Conservation (phyloP, 64 coral and sea anemone genomes). For the Dendrophyllia cribrosa region DNA sequence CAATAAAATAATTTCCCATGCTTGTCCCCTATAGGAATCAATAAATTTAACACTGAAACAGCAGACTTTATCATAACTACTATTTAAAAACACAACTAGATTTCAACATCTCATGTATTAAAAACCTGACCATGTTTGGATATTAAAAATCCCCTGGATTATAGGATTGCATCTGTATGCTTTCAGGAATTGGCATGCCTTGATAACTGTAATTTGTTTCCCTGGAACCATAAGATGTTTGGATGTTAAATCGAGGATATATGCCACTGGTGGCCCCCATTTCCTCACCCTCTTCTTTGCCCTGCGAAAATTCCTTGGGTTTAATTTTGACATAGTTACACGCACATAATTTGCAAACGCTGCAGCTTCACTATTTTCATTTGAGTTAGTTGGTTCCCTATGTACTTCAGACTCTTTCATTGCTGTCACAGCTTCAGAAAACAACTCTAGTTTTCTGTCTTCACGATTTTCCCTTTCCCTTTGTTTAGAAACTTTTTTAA, state of each 20-base stretch:
- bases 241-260: no score
- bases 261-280: no score
- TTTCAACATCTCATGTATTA: background rate
- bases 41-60: background rate
- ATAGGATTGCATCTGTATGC: background rate
- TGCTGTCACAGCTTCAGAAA: conserved; percentile 21
- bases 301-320: no score
- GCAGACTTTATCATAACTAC: background rate
- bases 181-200: background rate
- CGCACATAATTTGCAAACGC: background rate
- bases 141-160: background rate
- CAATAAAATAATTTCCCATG: background rate
- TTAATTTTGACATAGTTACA: background rate
- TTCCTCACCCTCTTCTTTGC: no score
- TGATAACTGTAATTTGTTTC: no score
- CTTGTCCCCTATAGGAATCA: background rate
- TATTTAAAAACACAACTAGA: conserved; percentile 10
- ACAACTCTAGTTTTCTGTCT: conserved; percentile 30
- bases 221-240: no score
- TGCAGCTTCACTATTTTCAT: background rate
- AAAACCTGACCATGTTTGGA: no score
- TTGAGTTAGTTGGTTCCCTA: background rate
- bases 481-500: conserved; percentile 29
- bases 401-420: background rate
- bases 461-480: background rate